Conservation (phyloP, 1,140 invertebrate species). For the Bombus haemorrhoidalis region DNA sequence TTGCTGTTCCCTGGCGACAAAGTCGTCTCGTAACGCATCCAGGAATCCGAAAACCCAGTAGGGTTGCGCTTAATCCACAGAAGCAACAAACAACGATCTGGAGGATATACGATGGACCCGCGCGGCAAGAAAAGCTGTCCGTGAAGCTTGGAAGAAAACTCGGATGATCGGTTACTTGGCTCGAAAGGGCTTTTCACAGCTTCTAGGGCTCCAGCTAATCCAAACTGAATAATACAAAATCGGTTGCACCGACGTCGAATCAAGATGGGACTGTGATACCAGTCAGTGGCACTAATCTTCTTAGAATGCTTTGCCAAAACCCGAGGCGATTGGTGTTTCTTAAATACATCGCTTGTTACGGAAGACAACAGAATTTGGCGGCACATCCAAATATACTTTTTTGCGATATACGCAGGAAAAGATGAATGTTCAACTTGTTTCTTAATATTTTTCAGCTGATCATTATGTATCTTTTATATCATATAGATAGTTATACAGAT, state of each 20-base stretch:
- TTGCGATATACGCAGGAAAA: neutral
- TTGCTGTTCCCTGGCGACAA: constrained; percentile 27
- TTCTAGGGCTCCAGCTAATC: constrained; percentile 55
- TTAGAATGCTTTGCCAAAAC: constrained; percentile 63
- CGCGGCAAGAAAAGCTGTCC: neutral
- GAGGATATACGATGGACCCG: neutral
- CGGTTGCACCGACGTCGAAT: constrained; percentile 61
- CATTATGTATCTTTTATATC: neutral
- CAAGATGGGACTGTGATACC: constrained; percentile 45
- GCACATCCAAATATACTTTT: neutral
- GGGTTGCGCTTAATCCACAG: constrained; percentile 43
- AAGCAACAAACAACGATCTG: constrained; percentile 62
- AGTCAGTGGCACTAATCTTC: constrained; percentile 66
- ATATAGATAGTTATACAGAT: neutral
- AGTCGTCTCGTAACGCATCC: constrained; percentile 32
- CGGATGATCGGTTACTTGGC: constrained; percentile 45
- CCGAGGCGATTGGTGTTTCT: constrained; percentile 2
- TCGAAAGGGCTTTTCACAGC: constrained; percentile 62
- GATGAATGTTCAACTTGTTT: neutral
- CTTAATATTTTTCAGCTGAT: neutral
- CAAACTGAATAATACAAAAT: constrained; percentile 63
- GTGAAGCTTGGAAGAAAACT: constrained; percentile 3
- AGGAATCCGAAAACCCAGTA: constrained; percentile 5
- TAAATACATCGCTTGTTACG: neutral
- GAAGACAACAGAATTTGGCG: neutral